Conservation (phyloP, 2,797 vertebrate species). For the Eulemur albifrons region DNA sequence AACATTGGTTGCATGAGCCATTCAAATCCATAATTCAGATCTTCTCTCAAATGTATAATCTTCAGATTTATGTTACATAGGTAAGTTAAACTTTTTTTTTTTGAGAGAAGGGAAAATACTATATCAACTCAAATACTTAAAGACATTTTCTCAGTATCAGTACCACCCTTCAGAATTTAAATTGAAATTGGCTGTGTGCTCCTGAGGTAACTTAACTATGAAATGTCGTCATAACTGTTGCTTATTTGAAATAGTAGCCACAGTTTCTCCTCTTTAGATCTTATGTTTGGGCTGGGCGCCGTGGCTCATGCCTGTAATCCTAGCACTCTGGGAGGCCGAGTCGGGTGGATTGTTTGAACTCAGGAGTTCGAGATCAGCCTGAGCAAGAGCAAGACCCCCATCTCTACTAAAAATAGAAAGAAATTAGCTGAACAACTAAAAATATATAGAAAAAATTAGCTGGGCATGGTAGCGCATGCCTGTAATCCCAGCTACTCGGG, state of each 20-base stretch:
- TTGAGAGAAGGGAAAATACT: neutral
- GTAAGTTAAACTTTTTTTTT: neutral
- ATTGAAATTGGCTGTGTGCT: neutral
- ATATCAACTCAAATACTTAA: neutral
- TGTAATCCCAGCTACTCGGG: too few species aligned
- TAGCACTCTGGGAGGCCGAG: too few species aligned
- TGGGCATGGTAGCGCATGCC: too few species aligned
- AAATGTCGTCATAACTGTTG: neutral
- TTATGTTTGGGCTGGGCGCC: too few species aligned
- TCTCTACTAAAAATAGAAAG: too few species aligned
- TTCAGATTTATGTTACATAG: conserved; percentile 13
- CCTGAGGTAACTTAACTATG: neutral
- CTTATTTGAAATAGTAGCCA: neutral
- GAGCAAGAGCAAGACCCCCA: too few species aligned
- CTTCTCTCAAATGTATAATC: neutral
- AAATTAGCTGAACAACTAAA: too few species aligned
- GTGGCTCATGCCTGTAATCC: too few species aligned
- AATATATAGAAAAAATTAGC: too few species aligned
- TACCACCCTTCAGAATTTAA: conserved; percentile 2
- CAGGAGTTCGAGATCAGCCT: too few species aligned
- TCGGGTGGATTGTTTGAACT: too few species aligned
- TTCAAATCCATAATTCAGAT: neutral
- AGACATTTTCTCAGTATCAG: conserved; percentile 9
- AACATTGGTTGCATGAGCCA: neutral
- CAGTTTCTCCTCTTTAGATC: neutral